Base-by-base conservation (phyloP, 2,113 vertebrate species). In the Sinocyclocheilus grahami region DNA sequence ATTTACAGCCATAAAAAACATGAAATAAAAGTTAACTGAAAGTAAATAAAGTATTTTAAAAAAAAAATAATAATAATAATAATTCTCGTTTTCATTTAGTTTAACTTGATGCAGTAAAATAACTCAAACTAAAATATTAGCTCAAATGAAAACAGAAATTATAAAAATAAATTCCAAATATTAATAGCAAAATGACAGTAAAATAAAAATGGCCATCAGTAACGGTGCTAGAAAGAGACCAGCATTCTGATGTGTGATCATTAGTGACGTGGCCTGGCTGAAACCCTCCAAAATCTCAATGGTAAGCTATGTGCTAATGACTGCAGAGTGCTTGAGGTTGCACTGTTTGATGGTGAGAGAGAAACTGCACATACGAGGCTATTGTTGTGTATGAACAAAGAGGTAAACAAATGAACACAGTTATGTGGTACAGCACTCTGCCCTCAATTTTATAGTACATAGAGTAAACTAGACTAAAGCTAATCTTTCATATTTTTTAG, bases 221-320 rank as follows among this genome's bases (percentile, higher is more conserved):
- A 75, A 85, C 72, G 11, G 82, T 22, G 13, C 18, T 24, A 10
- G n/a, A 30, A 39, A 7, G 75, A 86, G 84, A 88, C 63, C 51
- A 42, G 39, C 14, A 55, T 74, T 85, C 69, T 71, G 71, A 24
- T 58, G 8, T 78, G 77, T 82, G 39, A 87, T 88, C n/a, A 84
- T 88, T 71, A 83, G 24, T 86, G 53, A 33, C n/a, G 11, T 51
- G 30, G 51, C 69, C 46, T 24, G 30, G 30, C 30, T 33, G 27
- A 62, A 78, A 58, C 60, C 4, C 10, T 67, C 5, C 60, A 63
- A 37, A 62, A 76, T 3, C 77, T 80, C 72, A 58, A 30, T 13
- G 14, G 16, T 83, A 55, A 87, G 85, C 78, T 82, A 83, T 83
- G 87, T 87, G 85, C 72, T 90, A 90, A 90, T 88, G 85, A 88